Evolutionary conservation across 2,888 invertebrate genomes (phyloP).

Genomic region (Cataglyphis livida): DNA sequence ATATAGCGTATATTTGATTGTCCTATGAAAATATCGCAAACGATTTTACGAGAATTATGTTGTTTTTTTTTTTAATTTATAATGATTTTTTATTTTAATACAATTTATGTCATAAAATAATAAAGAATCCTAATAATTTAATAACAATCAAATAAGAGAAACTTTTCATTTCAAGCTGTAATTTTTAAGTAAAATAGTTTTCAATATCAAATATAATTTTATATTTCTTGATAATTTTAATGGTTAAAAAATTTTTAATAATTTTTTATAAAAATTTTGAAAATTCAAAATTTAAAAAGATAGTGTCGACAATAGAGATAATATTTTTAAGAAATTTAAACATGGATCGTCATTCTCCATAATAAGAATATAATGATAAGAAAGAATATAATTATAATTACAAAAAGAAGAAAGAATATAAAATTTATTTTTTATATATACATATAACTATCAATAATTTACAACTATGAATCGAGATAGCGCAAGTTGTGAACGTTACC

Average conservation of each 20-base stretch:
- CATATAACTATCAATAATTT: not conserved
- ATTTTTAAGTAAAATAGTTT: not conserved
- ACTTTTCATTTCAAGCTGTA: not conserved
- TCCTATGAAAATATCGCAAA: not conserved
- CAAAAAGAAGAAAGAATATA: not conserved
- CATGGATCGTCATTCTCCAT: not conserved
- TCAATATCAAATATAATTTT: not conserved
- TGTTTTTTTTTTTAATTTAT: not conserved
- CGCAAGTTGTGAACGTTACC: too few species aligned
- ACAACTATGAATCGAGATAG: not conserved
- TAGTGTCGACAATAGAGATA: not conserved
- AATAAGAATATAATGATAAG: too few species aligned
- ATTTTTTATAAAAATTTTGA: not conserved
- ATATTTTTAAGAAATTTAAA: conserved; percentile 3
- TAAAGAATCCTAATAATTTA: not conserved
- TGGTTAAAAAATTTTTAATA: not conserved
- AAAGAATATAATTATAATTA: not conserved
- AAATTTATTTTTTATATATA: not conserved
- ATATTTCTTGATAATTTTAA: not conserved
- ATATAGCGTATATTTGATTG: conserved; percentile 8
- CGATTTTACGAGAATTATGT: conserved; percentile 31
- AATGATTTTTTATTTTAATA: not conserved
- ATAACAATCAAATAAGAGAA: not conserved
- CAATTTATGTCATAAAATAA: conserved; percentile 12
- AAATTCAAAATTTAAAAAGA: not conserved